Percentiles rank a stretch among this genome's conserved stretches.
Evolutionary conservation across 2,888 invertebrate species (phyloP).

Genomic region (Xylota segnis): DNA sequence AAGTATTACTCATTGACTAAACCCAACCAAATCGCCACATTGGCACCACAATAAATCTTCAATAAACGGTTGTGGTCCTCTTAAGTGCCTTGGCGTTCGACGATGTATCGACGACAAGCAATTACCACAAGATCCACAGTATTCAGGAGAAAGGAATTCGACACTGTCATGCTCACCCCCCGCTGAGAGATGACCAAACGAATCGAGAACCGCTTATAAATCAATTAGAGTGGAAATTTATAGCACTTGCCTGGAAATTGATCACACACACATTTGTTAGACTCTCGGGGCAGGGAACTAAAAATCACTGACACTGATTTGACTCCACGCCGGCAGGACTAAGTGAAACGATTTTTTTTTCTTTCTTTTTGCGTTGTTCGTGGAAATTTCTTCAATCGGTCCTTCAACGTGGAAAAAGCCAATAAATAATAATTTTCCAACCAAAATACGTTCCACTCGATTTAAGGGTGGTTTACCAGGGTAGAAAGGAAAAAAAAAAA

Average conservation of each 20-base stretch:
- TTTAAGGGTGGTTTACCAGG: constrained; percentile 67
- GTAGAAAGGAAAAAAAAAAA: constrained; percentile 8
- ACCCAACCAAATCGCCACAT: constrained; percentile 44
- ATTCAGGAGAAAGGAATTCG: not conserved
- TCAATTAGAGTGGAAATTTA: constrained; percentile 75
- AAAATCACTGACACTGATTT: constrained; percentile 63
- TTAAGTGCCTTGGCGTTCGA: constrained; percentile 61
- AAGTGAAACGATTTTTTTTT: constrained; percentile 34
- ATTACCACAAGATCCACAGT: constrained; percentile 57
- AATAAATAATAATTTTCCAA: constrained; percentile 75
- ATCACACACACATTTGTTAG: constrained; percentile 72
- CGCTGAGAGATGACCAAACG: constrained; percentile 60
- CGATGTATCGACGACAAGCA: constrained; percentile 65
- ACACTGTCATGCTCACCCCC: constrained; percentile 18
- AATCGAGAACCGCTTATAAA: constrained; percentile 73
- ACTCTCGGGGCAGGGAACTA: not conserved
- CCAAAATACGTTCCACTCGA: constrained; percentile 74
- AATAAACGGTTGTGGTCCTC: constrained; percentile 17
- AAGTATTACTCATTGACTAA: not conserved
- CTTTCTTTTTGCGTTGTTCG: constrained; percentile 22
- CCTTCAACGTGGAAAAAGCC: constrained; percentile 39
- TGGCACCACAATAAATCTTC: constrained; percentile 71
- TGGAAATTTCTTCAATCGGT: constrained; percentile 38
- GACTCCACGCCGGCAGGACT: constrained; percentile 45
- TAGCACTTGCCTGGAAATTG: constrained; percentile 60